phyloP scores from a whole-genome alignment of 2,113 vertebrate species.

The Phainopepla nitens region DNA sequence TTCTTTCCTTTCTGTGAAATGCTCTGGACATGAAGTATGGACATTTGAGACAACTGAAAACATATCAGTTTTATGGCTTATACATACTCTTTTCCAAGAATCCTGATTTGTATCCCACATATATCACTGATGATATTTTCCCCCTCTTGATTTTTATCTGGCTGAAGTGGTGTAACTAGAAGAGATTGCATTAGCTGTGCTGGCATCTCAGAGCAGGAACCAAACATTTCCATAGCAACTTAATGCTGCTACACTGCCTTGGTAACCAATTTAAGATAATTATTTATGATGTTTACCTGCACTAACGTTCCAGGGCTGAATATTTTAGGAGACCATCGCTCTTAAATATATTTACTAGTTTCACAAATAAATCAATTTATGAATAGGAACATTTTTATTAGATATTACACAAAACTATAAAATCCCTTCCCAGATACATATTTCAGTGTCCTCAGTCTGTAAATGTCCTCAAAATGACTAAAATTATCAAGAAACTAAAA shows the following conservation, averaged over 20 bases:
- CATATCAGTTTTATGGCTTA: background rate
- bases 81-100: background rate
- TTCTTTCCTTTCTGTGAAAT: background rate
- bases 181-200: background rate
- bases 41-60: background rate
- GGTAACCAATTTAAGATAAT: conserved; percentile 51
- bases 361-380: conserved; percentile 17
- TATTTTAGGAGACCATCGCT: conserved; percentile 12
- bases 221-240: conserved; percentile 57
- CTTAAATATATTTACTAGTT: background rate
- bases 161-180: background rate
- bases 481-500: background rate
- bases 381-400: background rate
- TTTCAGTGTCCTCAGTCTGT: background rate
- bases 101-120: no score
- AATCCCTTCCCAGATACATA: background rate
- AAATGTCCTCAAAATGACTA: background rate
- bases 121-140: background rate
- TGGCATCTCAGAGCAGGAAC: background rate
- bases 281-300: conserved; percentile 45
- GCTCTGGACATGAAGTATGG: background rate
- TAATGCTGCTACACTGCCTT: conserved; percentile 14
- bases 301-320: conserved; percentile 20
- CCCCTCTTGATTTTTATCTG: background rate
- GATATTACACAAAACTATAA: no score